Base-by-base conservation (phyloP, 1,140 invertebrate genomes). In the Cotesia chilonis region DNA sequence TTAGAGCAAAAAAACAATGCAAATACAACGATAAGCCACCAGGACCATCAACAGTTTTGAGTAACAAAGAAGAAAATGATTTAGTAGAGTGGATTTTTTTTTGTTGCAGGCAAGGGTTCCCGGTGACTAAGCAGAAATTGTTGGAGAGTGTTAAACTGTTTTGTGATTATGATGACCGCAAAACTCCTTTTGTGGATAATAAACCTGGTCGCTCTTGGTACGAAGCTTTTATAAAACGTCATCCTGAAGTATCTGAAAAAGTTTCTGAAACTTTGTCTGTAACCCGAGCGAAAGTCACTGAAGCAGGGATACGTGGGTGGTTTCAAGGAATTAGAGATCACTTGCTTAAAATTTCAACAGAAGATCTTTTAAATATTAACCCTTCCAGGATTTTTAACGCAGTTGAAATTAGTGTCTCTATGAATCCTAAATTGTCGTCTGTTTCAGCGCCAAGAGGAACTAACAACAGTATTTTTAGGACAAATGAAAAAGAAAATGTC, bases 111-210 rank as follows among this genome's bases (percentile, higher is more conserved):
- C 52, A 17, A 12, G 52, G 52, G 10, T 55, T 55, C 2, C 52
- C 52, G 4, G 14, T 55, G 3, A 55, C 52, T n/a, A 55, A 55
- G 3, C 14, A n/a, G 4, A 12, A 55, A 17, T 68, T 87, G 12
- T 17, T 79, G 3, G 74, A 81, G 66, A 85, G 79, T 75, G 80
- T 84, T 12, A 54, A 79, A 75, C 68, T 76, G 57, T 75, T 83
- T 51, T 70, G 84, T 20, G 73, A 73, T 4, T 65, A 77, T 63
- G 4, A 80, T 65, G 78, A 81, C 35, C 77, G 67, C 61, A 14
- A 71, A 47, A 82, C 72, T 51, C 74, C 75, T 59, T 83, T 85
- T 61, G 78, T 51, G 38, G 74, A 83, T 74, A 72, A 73, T 9
- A 76, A 72, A 61, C 80, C 80, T 14, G 79, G 79, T 6, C 69